phyloP scores from a whole-genome alignment of 2,113 vertebrate genomes.

The Machaerirhynchus nigripectus region DNA sequence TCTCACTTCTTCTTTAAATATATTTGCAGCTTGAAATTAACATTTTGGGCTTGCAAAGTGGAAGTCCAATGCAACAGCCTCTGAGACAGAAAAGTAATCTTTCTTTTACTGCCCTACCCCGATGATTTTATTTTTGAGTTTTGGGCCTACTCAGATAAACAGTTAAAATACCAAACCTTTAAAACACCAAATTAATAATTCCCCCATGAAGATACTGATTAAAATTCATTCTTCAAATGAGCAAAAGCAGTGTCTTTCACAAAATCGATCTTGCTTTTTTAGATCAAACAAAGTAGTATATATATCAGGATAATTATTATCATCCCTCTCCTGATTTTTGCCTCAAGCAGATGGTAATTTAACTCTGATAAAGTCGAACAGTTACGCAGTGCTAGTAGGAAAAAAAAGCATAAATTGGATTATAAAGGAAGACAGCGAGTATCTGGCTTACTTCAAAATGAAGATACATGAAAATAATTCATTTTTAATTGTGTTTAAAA shows the following conservation, averaged over 20 bases:
- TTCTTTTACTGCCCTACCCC: not conserved
- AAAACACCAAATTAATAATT: not conserved
- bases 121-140: not conserved
- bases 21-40: not conserved
- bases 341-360: slow-evolving; percentile 16
- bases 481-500: not conserved
- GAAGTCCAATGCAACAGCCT: not conserved
- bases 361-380: slow-evolving; percentile 7
- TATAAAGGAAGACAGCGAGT: not conserved
- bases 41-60: not conserved
- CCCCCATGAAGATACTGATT: not conserved
- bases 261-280: not conserved
- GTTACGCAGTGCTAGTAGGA: not conserved
- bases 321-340: not conserved
- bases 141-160: not conserved
- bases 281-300: not conserved
- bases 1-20: not conserved
- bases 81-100: not conserved
- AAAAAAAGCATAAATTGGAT: not conserved
- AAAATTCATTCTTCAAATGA: slow-evolving; percentile 22
- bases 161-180: not conserved
- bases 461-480: not conserved
- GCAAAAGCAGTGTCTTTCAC: slow-evolving; percentile 25
- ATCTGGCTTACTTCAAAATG: not conserved
- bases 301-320: slow-evolving; percentile 28